Evolutionary conservation across 2,797 vertebrate genomes (phyloP), one percentile per base, ranked within the genome.

Genomic region (Channa striata): DNA sequence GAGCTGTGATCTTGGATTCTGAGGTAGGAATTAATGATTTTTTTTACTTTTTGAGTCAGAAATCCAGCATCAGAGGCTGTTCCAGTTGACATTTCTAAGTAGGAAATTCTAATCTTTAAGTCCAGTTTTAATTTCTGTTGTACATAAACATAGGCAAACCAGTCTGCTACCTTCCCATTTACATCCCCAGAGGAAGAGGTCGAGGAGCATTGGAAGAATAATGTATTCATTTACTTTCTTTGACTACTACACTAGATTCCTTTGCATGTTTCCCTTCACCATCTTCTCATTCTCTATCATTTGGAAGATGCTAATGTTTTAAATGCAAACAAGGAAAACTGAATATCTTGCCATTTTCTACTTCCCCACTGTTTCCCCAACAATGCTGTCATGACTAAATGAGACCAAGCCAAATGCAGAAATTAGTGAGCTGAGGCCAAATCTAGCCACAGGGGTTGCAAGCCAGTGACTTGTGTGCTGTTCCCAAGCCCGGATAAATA

Each of bases 281-380:
- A 60, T 83, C 81, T 87, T 89, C 70, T 81, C 81, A 67, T 85
- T 82, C 69, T 13, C 68, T 43, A 17, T 87, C 90, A 82, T 90
- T 91, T 91, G 83, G 86, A 78, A 72, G 84, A 47, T 37, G 61
- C 80, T 94, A 92, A 93, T 93, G 91, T 90, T 85, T 90, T 94
- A 93, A 93, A 94, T 82, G 85, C 53, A 78, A 91, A 85, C 88
- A 87, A 84, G 74, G 83, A 84, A 91, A 91, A 91, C 81, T 80
- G 92, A 88, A 93, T 82, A 90, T 91, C 87, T 92, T 76, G 87
- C 90, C 86, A 89, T 92, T 94, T 92, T 90, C 87, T 71, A 85
- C 83, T 83, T 89, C 86, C 92, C 91, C 83, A 77, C 91, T 88
- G 92, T 85, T 91, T 85, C 85, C 82, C 72, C 77, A 89, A 83